Conservation (phyloP, 2,113 vertebrate genomes). For the Dolichallabes microphthalmus region DNA sequence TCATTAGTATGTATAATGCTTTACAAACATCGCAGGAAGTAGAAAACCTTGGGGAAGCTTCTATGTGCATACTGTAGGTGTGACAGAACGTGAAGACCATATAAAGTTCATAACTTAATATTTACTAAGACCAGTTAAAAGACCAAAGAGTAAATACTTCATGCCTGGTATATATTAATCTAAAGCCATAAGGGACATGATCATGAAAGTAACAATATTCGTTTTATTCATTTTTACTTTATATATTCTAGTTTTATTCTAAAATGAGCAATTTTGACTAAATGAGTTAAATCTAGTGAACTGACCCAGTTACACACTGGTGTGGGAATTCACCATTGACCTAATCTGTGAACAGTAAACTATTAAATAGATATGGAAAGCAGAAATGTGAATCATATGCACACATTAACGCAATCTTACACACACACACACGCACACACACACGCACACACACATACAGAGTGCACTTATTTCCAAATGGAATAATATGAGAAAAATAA, state of each 20-base stretch:
- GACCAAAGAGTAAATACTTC: background rate
- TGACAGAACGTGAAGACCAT: too few relatives aligned
- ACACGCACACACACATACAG: background rate
- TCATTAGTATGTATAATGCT: too few relatives aligned
- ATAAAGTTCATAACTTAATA: background rate
- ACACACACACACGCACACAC: background rate
- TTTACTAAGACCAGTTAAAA: background rate
- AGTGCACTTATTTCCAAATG: background rate
- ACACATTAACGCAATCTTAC: background rate
- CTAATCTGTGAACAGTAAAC: background rate
- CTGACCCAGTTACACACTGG: conserved; percentile 13
- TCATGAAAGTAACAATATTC: background rate
- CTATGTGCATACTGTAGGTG: too few relatives aligned
- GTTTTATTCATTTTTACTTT: too few relatives aligned
- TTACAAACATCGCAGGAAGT: background rate
- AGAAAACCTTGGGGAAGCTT: background rate
- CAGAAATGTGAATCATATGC: background rate
- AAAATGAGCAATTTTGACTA: background rate
- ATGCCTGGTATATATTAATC: background rate
- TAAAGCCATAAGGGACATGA: background rate
- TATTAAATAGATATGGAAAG: background rate
- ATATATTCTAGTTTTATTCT: background rate
- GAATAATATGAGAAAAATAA: background rate
- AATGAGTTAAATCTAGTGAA: background rate
- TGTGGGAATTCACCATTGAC: background rate